Evolutionary conservation across 2,888 invertebrate species (phyloP).

Genomic region (Nomada ferruginata): DNA sequence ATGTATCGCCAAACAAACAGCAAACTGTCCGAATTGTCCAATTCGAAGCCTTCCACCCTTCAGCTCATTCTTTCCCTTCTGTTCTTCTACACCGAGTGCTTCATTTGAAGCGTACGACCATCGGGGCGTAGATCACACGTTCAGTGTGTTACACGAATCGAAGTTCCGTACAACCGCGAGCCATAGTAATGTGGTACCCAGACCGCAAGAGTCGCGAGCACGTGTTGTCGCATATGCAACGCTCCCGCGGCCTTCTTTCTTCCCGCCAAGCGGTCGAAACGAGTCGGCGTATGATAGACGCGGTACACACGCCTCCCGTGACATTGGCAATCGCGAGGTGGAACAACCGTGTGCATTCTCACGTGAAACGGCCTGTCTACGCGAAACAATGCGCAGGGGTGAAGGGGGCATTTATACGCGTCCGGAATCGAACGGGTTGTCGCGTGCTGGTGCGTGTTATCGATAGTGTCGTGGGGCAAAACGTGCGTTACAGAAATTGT

Average conservation of each 20-base stretch:
- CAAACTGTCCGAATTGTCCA: too few species aligned
- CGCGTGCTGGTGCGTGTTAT: slow-evolving; percentile 4
- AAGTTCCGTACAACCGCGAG: background rate
- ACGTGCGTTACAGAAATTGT: too few species aligned
- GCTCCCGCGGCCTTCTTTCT: slow-evolving; percentile 14
- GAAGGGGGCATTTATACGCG: slow-evolving; percentile 7
- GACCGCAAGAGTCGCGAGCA: slow-evolving; percentile 14
- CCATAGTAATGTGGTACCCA: background rate
- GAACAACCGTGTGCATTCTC: slow-evolving; percentile 7
- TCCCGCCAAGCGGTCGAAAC: slow-evolving; percentile 37
- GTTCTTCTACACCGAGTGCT: too few species aligned
- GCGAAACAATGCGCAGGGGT: background rate
- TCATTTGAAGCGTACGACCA: too few species aligned
- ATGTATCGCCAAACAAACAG: too few species aligned
- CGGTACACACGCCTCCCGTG: slow-evolving; percentile 11
- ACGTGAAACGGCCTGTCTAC: slow-evolving; percentile 10
- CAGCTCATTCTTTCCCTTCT: too few species aligned
- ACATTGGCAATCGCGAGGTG: slow-evolving; percentile 33
- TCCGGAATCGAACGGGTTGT: slow-evolving; percentile 16
- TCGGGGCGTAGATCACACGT: too few species aligned
- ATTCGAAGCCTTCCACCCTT: too few species aligned
- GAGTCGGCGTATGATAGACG: slow-evolving; percentile 13
- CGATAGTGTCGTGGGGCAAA: background rate
- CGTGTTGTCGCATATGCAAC: slow-evolving; percentile 22
- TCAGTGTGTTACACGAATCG: background rate